These are phyloP conservation scores for Gadus chalcogrammus DNA, from an alignment of 2,113 vertebrate species.

Conservation along the genomic window DNA sequence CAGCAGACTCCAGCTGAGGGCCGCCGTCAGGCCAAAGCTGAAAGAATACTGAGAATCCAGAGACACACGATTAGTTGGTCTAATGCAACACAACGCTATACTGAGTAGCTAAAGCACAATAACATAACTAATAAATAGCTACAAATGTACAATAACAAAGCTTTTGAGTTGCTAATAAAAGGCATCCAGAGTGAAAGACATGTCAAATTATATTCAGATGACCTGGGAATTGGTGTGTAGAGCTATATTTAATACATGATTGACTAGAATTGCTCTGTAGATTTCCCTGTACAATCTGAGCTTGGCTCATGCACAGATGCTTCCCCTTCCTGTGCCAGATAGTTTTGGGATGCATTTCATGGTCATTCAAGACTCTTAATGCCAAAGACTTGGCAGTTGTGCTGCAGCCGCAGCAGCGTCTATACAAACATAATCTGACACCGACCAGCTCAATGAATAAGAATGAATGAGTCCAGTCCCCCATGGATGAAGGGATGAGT, in stretches of 20 bases:
- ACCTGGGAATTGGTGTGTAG: too few species aligned
- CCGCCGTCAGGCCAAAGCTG: conserved; percentile 81
- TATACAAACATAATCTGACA: not conserved
- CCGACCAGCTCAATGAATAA: not conserved
- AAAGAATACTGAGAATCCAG: conserved; percentile 82
- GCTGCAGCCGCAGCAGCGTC: not conserved
- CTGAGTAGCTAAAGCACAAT: too few species aligned
- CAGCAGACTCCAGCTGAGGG: conserved; percentile 87
- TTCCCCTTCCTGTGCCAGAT: not conserved
- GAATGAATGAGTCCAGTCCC: not conserved
- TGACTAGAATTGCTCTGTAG: too few species aligned
- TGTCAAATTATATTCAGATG: too few species aligned
- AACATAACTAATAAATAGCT: too few species aligned
- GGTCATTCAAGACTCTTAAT: not conserved
- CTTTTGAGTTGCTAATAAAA: too few species aligned
- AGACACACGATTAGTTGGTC: not conserved
- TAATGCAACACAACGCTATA: too few species aligned
- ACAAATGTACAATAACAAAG: too few species aligned
- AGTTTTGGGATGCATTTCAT: conserved; percentile 17
- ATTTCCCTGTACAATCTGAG: too few species aligned
- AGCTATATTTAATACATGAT: too few species aligned
- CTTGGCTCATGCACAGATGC: not conserved
- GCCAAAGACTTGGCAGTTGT: not conserved
- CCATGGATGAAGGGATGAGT: not conserved
- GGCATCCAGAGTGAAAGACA: too few species aligned